These are phyloP conservation scores for Drymonia ruficornis DNA, from an alignment of 2,888 invertebrate species.

Conservation along the genomic window DNA sequence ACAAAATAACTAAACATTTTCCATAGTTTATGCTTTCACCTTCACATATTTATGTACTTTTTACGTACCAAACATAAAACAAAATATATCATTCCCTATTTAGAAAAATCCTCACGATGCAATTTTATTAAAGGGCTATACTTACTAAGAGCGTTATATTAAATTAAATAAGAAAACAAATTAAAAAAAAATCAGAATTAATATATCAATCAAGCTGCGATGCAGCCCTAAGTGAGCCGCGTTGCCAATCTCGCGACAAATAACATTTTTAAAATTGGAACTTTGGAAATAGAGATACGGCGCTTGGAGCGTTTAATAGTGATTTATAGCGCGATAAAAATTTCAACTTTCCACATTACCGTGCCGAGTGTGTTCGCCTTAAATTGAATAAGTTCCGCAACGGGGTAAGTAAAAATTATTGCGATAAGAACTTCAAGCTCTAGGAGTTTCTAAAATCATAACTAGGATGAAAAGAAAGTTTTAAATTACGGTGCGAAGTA, in stretches of 20 bases:
- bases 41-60: no score
- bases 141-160: no score
- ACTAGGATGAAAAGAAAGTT: constrained; percentile 3
- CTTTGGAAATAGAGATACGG: constrained; percentile 44
- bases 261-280: constrained; percentile 49
- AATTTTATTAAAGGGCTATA: no score
- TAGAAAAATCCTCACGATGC: no score
- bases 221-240: constrained; percentile 20
- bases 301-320: constrained; percentile 37
- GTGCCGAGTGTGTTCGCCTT: constrained; percentile 22
- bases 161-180: background rate
- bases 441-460: constrained; percentile 5
- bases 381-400: constrained; percentile 36
- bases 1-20: no score
- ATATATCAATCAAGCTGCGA: background rate
- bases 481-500: background rate
- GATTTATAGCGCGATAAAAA: constrained; percentile 42
- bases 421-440: constrained; percentile 10
- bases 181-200: background rate
- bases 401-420: constrained; percentile 33
- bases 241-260: constrained; percentile 39
- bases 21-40: no score
- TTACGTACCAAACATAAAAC: no score
- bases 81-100: no score
- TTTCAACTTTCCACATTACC: constrained; percentile 40